phyloP scores from a whole-genome alignment of 2,888 invertebrate genomes.

The Diplolepis rosae region DNA sequence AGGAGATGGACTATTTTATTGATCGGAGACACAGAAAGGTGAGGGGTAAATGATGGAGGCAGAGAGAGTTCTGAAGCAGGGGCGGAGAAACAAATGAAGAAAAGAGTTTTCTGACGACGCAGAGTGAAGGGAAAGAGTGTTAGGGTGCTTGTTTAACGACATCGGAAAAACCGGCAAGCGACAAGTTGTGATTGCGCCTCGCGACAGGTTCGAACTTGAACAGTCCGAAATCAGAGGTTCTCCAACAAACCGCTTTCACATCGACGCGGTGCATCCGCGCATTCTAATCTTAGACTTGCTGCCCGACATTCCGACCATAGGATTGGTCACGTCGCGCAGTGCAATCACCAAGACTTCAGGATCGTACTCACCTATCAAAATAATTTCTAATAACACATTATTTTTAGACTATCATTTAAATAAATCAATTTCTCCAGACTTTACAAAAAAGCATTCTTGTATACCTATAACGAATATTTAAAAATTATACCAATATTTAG shows the following conservation, averaged over 20 bases:
- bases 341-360: constrained; percentile 46
- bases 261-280: constrained; percentile 48
- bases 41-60: constrained; percentile 50
- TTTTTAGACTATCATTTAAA: not conserved
- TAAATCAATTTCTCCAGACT: too few species aligned
- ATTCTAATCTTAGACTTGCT: constrained; percentile 58
- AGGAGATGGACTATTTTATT: constrained; percentile 70
- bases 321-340: constrained; percentile 52
- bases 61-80: constrained; percentile 31
- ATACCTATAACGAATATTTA: too few species aligned
- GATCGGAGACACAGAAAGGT: constrained; percentile 68
- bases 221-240: constrained; percentile 24
- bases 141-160: constrained; percentile 50
- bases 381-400: not conserved
- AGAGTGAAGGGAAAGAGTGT: constrained; percentile 39
- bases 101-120: constrained; percentile 36
- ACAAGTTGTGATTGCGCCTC: constrained; percentile 25
- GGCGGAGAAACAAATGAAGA: constrained; percentile 16
- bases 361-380: constrained; percentile 5
- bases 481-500: too few species aligned
- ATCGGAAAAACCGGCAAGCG: constrained; percentile 53
- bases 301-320: constrained; percentile 53
- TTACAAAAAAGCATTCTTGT: too few species aligned
- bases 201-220: constrained; percentile 31
- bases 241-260: constrained; percentile 50